phyloP scores from a whole-genome alignment of 2,113 vertebrate genomes.

The Anolis sagrei region DNA sequence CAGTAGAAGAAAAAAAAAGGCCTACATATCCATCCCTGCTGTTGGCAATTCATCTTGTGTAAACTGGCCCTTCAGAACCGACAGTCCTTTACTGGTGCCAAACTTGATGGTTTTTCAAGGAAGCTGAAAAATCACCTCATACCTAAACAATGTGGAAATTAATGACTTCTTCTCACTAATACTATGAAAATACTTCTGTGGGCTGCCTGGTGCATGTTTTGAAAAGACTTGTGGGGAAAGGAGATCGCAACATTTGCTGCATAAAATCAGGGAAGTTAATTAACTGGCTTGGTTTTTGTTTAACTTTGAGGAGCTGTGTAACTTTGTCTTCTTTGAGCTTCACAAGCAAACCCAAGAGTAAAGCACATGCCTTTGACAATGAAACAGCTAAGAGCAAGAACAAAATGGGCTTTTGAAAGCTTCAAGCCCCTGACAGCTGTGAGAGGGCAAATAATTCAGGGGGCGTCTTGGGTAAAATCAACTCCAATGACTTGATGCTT shows the following conservation, averaged over 20 bases:
- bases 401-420: conserved; percentile 73
- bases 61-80: background rate
- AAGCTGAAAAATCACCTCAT: background rate
- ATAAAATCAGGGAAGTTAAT: conserved; percentile 75
- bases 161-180: conserved; percentile 35
- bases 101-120: background rate
- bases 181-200: conserved; percentile 46
- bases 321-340: conserved; percentile 61
- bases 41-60: background rate
- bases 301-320: conserved; percentile 57
- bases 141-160: background rate
- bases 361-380: conserved; percentile 51
- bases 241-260: conserved; percentile 58
- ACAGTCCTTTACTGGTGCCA: background rate
- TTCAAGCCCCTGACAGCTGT: conserved; percentile 71
- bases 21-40: too few relatives aligned
- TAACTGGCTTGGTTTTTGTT: conserved; percentile 61
- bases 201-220: conserved; percentile 48
- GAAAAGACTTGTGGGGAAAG: conserved; percentile 53
- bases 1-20: background rate
- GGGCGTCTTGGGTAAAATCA: conserved; percentile 74
- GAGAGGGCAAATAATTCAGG: conserved; percentile 68
- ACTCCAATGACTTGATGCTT: conserved; percentile 60
- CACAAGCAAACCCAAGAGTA: conserved; percentile 67
- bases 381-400: conserved; percentile 61